A percentile compares a stretch with the other conserved stretches of the same genome.
These are phyloP conservation scores for Sisor rabdophorus DNA, from an alignment of 2,113 vertebrate genomes.

Conservation along the genomic window DNA sequence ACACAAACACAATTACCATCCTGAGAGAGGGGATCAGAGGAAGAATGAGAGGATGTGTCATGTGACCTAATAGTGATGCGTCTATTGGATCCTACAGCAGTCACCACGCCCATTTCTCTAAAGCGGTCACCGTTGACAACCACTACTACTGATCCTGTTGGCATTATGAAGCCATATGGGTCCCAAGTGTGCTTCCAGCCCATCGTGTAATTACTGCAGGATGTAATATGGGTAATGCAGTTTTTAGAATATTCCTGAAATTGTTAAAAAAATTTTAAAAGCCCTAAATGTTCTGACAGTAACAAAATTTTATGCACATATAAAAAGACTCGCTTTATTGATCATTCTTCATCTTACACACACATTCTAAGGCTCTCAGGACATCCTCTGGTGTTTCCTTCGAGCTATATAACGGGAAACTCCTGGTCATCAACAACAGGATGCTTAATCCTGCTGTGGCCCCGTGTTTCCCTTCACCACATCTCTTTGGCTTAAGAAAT, in stretches of 20 bases:
- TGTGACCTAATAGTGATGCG: slow-evolving; percentile 52
- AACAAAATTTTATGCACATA: neutral
- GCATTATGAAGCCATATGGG: slow-evolving; percentile 40
- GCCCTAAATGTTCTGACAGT: neutral
- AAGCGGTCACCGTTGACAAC: slow-evolving; percentile 51
- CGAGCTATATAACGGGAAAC: slow-evolving; percentile 64
- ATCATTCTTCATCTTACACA: slow-evolving; percentile 11
- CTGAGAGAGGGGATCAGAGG: slow-evolving; percentile 58
- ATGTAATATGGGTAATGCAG: slow-evolving; percentile 37
- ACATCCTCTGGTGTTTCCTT: slow-evolving; percentile 68
- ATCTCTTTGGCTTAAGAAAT: slow-evolving; percentile 30
- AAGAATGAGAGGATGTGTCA: slow-evolving; percentile 51
- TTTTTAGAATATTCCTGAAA: neutral
- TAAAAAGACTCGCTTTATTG: neutral
- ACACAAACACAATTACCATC: slow-evolving; percentile 50
- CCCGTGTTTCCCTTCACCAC: slow-evolving; percentile 34
- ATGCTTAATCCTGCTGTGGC: slow-evolving; percentile 48
- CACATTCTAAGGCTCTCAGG: slow-evolving; percentile 58
- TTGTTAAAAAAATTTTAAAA: no score
- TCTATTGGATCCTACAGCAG: slow-evolving; percentile 64
- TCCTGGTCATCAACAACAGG: slow-evolving; percentile 66
- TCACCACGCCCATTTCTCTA: slow-evolving; percentile 59
- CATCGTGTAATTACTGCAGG: neutral
- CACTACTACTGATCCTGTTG: slow-evolving; percentile 33
- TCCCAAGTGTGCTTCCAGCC: slow-evolving; percentile 20